A percentile compares a stretch with the other conserved stretches of the same genome.
Conservation (phyloP, 2,113 vertebrate species). For the Pachyramphus minor region DNA sequence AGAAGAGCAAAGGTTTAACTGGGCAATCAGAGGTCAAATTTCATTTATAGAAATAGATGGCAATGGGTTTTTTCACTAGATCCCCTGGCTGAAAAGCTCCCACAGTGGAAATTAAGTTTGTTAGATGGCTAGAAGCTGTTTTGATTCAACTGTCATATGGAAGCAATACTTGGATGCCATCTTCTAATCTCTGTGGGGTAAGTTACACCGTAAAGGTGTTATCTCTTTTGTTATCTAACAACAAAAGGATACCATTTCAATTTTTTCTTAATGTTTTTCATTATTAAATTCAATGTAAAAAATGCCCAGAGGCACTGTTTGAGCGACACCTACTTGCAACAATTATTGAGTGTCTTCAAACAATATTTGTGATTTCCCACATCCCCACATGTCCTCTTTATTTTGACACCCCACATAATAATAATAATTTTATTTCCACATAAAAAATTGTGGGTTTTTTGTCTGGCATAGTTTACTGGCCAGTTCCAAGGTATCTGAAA, state of each 20-base stretch:
- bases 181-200: background rate
- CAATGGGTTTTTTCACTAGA: background rate
- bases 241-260: background rate
- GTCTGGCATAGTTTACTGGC: background rate
- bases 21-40: background rate
- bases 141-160: background rate
- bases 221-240: background rate
- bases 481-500: background rate
- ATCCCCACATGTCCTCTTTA: background rate
- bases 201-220: background rate
- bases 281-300: background rate
- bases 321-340: background rate
- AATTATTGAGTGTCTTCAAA: background rate
- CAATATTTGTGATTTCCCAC: background rate
- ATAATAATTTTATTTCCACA: background rate
- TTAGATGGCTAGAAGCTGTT: background rate
- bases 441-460: background rate
- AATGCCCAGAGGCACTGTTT: background rate
- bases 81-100: background rate
- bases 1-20: background rate
- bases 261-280: accelerated
- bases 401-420: background rate
- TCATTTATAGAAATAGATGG: background rate
- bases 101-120: background rate
- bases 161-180: background rate